Evolutionary conservation across 1,140 invertebrate genomes (phyloP).

Genomic region (Gryllus bimaculatus): DNA sequence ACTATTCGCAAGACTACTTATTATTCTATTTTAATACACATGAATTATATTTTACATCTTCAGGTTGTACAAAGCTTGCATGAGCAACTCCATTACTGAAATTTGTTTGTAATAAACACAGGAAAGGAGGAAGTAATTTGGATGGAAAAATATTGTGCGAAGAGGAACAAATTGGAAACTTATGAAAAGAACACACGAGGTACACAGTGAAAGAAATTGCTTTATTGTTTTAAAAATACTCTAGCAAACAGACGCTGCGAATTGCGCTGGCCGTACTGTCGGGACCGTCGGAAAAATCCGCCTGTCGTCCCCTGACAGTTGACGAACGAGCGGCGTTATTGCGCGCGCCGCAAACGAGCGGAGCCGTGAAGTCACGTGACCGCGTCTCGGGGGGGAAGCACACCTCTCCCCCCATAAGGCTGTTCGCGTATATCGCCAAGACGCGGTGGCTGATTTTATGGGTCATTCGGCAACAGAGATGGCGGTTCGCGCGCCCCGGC

Average conservation of each 20-base stretch:
- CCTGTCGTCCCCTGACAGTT: background rate
- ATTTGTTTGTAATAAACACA: too few species aligned
- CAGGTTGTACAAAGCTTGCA: too few species aligned
- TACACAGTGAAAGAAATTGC: background rate
- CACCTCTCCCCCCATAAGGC: background rate
- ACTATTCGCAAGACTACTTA: too few species aligned
- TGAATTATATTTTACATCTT: too few species aligned
- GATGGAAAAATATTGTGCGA: too few species aligned
- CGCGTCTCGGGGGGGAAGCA: background rate
- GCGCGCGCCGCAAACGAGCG: background rate
- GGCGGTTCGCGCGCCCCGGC: too few species aligned
- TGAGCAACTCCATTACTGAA: too few species aligned
- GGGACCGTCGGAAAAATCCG: background rate
- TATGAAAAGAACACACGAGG: background rate
- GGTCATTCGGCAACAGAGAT: background rate
- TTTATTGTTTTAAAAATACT: conserved; percentile 2
- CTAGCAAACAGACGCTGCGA: background rate
- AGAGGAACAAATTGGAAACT: too few species aligned
- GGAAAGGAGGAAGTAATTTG: too few species aligned
- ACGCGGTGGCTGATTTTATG: background rate
- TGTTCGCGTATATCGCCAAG: background rate
- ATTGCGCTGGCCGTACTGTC: background rate
- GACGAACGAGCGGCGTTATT: background rate
- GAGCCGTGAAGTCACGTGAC: background rate
- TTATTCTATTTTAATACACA: too few species aligned